Evolutionary conservation across 2,113 vertebrate genomes (phyloP).

Genomic region (Micronycteris hirsuta): DNA sequence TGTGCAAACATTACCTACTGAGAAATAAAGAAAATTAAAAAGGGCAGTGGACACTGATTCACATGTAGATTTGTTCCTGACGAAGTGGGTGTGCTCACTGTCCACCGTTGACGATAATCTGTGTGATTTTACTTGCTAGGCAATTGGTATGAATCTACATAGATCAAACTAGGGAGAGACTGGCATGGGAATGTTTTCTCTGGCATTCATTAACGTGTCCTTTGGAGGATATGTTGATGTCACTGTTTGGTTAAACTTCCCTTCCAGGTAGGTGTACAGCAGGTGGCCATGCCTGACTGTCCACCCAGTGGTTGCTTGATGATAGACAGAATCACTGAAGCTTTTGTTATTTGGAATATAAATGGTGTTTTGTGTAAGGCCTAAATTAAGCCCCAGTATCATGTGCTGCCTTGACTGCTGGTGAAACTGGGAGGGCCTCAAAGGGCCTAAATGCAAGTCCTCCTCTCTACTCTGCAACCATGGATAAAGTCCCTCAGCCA

Average conservation of each 20-base stretch:
- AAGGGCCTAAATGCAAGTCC: not conserved
- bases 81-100: too few relatives aligned
- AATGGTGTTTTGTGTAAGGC: not conserved
- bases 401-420: not conserved
- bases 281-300: not conserved
- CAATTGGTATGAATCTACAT: not conserved
- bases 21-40: not conserved
- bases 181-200: not conserved
- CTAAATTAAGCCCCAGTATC: not conserved
- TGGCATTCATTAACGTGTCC: too few relatives aligned
- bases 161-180: too few relatives aligned
- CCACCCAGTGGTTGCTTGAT: not conserved
- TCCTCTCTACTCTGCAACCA: not conserved
- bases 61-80: too few relatives aligned
- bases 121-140: not conserved
- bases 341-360: not conserved
- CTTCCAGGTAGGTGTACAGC: too few relatives aligned
- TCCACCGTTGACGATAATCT: too few relatives aligned
- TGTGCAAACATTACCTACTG: not conserved
- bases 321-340: fast-evolving
- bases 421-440: not conserved
- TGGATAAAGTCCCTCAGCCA: not conserved
- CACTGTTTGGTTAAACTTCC: not conserved
- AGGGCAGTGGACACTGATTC: not conserved
- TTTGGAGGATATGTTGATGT: not conserved